Conservation (phyloP, 1,140 invertebrate genomes). For the Stegodyphus dumicola region DNA sequence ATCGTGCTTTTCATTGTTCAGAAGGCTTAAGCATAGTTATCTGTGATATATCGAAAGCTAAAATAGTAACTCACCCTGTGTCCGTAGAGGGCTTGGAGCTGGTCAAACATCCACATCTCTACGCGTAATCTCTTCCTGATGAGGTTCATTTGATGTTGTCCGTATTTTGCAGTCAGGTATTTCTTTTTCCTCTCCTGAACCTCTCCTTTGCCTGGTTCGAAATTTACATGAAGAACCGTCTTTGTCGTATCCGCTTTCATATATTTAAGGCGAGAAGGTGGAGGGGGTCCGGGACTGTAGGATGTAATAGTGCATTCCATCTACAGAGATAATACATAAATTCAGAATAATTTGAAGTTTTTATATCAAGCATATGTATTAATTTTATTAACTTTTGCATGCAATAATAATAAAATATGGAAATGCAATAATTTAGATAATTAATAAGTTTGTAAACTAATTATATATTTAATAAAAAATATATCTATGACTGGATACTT, state of each 20-base stretch:
- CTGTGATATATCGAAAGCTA: not conserved
- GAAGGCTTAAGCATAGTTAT: too few species aligned
- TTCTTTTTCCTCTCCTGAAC: constrained; percentile 83
- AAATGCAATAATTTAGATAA: too few species aligned
- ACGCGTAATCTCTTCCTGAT: constrained; percentile 93
- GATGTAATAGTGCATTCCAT: not conserved
- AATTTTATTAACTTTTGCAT: too few species aligned
- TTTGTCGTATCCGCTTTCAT: constrained; percentile 67
- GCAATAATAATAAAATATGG: too few species aligned
- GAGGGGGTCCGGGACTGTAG: not conserved
- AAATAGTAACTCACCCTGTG: constrained; percentile 74
- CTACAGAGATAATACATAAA: not conserved
- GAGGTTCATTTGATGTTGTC: constrained; percentile 95
- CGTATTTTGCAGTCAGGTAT: constrained; percentile 96
- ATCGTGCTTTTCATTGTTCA: too few species aligned
- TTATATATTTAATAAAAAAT: too few species aligned
- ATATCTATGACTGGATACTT: too few species aligned
- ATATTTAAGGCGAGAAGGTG: not conserved
- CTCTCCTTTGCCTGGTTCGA: constrained; percentile 83
- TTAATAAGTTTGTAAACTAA: too few species aligned
- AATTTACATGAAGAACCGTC: constrained; percentile 86
- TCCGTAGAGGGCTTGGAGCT: constrained; percentile 90
- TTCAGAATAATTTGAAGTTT: too few species aligned
- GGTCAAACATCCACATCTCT: constrained; percentile 97
- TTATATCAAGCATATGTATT: too few species aligned